Percentiles rank a stretch among this genome's conserved stretches.
These are phyloP conservation scores for Lasioglossum figueresi DNA, from an alignment of 2,888 invertebrate species.

Conservation along the genomic window DNA sequence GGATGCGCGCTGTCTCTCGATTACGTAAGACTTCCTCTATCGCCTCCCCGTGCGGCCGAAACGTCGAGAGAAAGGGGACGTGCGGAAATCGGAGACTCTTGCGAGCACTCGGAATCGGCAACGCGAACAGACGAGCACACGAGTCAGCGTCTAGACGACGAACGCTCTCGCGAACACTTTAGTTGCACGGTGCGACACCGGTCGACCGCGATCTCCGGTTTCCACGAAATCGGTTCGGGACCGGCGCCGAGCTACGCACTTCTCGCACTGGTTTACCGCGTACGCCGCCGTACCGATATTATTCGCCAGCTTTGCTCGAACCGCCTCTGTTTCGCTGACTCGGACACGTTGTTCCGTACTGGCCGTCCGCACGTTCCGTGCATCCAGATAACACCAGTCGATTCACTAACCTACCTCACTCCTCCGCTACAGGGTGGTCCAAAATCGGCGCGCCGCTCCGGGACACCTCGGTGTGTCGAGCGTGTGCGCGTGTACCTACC, in stretches of 20 bases:
- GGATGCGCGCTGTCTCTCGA: constrained; percentile 13
- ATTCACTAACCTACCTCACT: constrained; percentile 82
- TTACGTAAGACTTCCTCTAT: constrained; percentile 28
- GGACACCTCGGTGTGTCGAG: too few species aligned
- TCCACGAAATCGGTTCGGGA: constrained; percentile 36
- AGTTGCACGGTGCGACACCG: neutral
- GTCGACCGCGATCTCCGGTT: neutral
- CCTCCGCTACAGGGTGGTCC: constrained; percentile 73
- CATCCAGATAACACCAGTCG: constrained; percentile 79
- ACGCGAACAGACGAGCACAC: constrained; percentile 1
- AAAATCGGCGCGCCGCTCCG: constrained; percentile 60
- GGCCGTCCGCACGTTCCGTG: constrained; percentile 77
- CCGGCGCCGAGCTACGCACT: neutral
- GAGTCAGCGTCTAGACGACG: constrained; percentile 45
- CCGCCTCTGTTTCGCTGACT: constrained; percentile 76
- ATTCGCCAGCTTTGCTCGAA: constrained; percentile 66
- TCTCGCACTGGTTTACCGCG: constrained; percentile 37
- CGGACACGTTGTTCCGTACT: constrained; percentile 79
- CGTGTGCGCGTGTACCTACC: neutral
- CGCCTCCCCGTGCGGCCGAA: neutral
- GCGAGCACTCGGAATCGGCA: constrained; percentile 4
- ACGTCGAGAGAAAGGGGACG: neutral
- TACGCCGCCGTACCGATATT: constrained; percentile 56
- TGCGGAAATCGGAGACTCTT: neutral
- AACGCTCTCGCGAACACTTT: neutral